These are phyloP conservation scores for Meloidogyne floridensis DNA, from an alignment of 1,140 invertebrate species.

Conservation along the genomic window DNA sequence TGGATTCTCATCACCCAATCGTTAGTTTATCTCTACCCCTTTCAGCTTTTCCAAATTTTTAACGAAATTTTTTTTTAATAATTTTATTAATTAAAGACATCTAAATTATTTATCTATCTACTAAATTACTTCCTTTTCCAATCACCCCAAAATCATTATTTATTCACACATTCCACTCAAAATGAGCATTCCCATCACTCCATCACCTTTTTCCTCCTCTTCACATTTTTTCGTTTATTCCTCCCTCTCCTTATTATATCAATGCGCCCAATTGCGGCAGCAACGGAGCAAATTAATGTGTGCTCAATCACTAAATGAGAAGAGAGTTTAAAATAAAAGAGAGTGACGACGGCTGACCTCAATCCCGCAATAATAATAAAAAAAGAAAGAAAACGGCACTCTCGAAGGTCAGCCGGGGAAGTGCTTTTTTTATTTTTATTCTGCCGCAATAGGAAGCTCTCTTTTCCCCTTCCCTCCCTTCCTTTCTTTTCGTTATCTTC, in stretches of 20 bases:
- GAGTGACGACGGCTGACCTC: constrained; percentile 17
- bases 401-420: constrained; percentile 1
- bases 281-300: constrained; percentile 33
- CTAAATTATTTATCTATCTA: too few species aligned
- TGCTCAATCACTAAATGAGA: constrained; percentile 20
- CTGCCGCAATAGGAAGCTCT: not conserved
- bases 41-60: too few species aligned
- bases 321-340: not conserved
- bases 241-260: not conserved
- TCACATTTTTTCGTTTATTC: constrained; percentile 7
- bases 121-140: too few species aligned
- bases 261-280: constrained; percentile 27
- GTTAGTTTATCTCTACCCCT: too few species aligned
- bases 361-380: constrained; percentile 16
- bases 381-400: not conserved
- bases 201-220: constrained; percentile 19
- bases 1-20: too few species aligned
- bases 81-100: too few species aligned
- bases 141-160: not conserved
- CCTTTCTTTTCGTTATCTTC: not conserved
- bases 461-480: not conserved
- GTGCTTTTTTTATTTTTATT: constrained; percentile 1
- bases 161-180: not conserved
- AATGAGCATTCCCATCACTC: not conserved
- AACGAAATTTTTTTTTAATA: too few species aligned